phyloP scores from a whole-genome alignment of 2,888 invertebrate genomes.

The Rhorus exstirpatorius region DNA sequence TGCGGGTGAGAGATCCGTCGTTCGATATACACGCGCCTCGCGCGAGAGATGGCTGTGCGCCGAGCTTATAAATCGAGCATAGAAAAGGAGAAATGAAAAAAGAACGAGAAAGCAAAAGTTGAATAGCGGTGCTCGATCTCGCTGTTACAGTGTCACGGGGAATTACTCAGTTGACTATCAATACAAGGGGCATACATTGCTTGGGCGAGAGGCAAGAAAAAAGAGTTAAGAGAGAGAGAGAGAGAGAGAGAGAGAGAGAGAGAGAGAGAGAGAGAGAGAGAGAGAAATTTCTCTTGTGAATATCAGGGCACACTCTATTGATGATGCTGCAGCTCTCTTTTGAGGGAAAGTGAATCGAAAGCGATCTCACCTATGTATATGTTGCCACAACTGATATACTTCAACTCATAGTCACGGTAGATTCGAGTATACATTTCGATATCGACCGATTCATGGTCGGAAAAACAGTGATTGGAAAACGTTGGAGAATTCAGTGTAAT shows the following conservation, averaged over 20 bases:
- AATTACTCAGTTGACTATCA: conserved; percentile 41
- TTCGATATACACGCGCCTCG: conserved; percentile 52
- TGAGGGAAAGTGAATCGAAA: conserved; percentile 69
- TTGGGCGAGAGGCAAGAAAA: background rate
- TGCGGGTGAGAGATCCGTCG: conserved; percentile 58
- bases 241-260: too few relatives aligned
- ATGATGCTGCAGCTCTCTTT: conserved; percentile 46
- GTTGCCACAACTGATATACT: conserved; percentile 16
- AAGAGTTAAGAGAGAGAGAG: background rate
- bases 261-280: too few relatives aligned
- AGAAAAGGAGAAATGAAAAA: conserved; percentile 32
- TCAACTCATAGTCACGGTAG: too few relatives aligned
- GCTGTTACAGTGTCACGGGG: conserved; percentile 30
- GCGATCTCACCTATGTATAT: conserved; percentile 50
- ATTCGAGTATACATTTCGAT: too few relatives aligned
- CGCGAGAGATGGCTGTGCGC: conserved; percentile 33
- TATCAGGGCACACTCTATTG: conserved; percentile 25
- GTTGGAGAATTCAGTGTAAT: too few relatives aligned
- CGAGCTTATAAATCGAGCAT: conserved; percentile 28
- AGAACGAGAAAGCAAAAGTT: conserved; percentile 35
- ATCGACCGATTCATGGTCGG: too few relatives aligned
- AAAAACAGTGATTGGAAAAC: too few relatives aligned
- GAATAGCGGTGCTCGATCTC: conserved; percentile 37
- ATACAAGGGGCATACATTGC: background rate
- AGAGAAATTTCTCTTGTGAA: conserved; percentile 3